These are phyloP conservation scores for Phoxinus phoxinus DNA, from an alignment of 2,113 vertebrate genomes.

Conservation along the genomic window DNA sequence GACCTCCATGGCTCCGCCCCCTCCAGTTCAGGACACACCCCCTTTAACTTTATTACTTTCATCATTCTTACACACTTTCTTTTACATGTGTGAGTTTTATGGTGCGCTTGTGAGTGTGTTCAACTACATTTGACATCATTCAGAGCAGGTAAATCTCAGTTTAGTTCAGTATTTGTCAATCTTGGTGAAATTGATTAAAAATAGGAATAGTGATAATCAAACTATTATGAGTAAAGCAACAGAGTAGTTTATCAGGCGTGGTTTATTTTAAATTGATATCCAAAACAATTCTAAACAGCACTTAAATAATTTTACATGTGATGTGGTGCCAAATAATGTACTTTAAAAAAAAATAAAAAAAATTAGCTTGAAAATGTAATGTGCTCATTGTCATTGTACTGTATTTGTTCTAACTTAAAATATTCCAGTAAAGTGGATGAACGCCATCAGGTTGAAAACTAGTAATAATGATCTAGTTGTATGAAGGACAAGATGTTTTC, in stretches of 20 bases:
- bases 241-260: conserved; percentile 1
- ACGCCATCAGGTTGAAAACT: neutral
- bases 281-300: no score
- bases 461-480: neutral
- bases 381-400: neutral
- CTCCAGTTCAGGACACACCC: neutral
- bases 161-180: neutral
- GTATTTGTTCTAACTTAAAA: neutral
- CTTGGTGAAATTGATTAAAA: neutral
- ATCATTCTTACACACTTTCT: conserved; percentile 39
- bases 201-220: neutral
- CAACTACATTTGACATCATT: neutral
- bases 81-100: neutral
- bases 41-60: conserved; percentile 9
- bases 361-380: neutral
- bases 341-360: neutral
- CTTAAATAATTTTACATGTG: no score
- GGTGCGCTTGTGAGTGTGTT: neutral
- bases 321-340: neutral
- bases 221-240: neutral
- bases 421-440: neutral
- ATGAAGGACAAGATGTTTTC: neutral
- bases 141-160: neutral
- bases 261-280: no score
- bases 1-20: conserved; percentile 63